Conservation (phyloP, 2,797 vertebrate genomes). For the Muscicapa comitata region DNA sequence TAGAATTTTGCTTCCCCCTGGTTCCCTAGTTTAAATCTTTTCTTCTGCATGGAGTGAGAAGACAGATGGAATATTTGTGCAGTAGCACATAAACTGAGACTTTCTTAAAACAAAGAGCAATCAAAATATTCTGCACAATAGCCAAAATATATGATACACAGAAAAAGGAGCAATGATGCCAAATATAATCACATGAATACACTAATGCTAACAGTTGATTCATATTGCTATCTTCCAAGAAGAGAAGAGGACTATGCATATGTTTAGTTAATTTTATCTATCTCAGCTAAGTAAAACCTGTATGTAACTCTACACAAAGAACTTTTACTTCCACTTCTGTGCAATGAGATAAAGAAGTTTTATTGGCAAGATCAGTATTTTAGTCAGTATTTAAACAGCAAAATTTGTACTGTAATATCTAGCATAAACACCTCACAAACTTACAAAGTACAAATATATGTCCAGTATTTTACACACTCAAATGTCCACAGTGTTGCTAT, state of each 20-base stretch:
- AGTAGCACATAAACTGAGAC: neutral
- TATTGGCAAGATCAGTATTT: neutral
- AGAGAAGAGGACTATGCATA: neutral
- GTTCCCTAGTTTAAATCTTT: neutral
- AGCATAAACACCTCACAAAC: neutral
- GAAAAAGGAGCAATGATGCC: neutral
- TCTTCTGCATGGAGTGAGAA: neutral
- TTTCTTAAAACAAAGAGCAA: neutral
- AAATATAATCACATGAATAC: neutral
- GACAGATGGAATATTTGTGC: neutral
- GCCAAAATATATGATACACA: neutral
- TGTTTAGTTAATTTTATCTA: neutral
- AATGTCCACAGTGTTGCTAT: rapidly evolving
- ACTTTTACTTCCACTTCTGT: neutral
- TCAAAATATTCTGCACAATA: neutral
- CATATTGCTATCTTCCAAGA: neutral
- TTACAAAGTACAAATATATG: neutral
- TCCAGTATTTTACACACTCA: neutral
- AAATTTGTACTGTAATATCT: neutral
- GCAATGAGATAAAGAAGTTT: neutral
- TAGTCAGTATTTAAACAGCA: neutral
- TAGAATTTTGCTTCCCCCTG: neutral
- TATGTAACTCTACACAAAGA: neutral
- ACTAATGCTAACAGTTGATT: neutral
- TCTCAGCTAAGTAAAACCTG: neutral